These are phyloP conservation scores for Vulpes ferrilata DNA, from an alignment of 2,113 vertebrate species.

Conservation along the genomic window DNA sequence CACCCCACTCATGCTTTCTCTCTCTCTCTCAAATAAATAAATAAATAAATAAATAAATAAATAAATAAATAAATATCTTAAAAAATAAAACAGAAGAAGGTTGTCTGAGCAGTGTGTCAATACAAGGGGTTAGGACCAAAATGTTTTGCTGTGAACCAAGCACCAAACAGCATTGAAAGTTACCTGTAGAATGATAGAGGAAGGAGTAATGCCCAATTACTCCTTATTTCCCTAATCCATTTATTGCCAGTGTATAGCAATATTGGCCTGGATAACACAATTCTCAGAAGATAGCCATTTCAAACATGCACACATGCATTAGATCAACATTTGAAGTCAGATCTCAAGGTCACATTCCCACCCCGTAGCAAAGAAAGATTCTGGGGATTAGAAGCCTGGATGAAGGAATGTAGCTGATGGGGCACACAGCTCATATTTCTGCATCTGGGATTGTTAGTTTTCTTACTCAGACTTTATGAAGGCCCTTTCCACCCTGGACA, in stretches of 20 bases:
- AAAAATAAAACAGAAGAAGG: too few relatives aligned
- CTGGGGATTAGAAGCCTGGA: conserved; percentile 15
- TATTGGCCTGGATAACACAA: background rate
- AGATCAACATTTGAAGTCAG: background rate
- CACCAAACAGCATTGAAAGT: background rate
- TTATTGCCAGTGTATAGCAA: background rate
- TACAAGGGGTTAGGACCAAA: too few relatives aligned
- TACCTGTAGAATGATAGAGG: background rate
- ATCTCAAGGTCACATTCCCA: background rate
- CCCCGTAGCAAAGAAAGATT: background rate
- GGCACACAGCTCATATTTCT: background rate
- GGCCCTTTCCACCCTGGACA: background rate
- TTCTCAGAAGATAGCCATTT: conserved; percentile 28
- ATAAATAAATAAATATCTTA: too few relatives aligned
- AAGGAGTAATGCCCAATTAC: background rate
- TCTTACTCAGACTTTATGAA: background rate
- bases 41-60: too few relatives aligned
- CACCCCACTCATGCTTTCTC: too few relatives aligned
- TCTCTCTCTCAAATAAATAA: too few relatives aligned
- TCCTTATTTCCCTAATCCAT: background rate
- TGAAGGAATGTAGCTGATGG: background rate
- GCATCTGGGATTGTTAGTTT: background rate
- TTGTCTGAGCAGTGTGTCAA: background rate
- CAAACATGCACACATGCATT: background rate
- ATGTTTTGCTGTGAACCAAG: background rate